Evolutionary conservation across 1,140 invertebrate genomes (phyloP), one percentile per base, ranked within the genome.

Genomic region (Octopus bimaculoides): DNA sequence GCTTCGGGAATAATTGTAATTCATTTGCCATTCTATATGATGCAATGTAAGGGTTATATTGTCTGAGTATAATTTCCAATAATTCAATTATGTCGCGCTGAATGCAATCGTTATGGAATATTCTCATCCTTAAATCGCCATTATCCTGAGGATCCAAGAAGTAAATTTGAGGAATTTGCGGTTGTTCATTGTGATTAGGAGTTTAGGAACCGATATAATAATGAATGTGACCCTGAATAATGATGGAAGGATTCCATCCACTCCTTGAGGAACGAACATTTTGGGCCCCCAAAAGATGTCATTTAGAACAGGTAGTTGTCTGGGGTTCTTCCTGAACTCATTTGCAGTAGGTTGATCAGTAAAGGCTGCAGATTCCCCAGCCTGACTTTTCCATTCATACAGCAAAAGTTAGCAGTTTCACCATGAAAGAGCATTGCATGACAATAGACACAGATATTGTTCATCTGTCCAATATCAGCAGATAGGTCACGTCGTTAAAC

Each of bases 381-480:
- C 12, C n/a, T 66, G 12, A 66, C 61, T 66, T 66, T 66, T 14
- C 61, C 61, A n/a, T 66, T 66, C 61, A 3, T 66, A n/a, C 61
- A 66, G 61, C 61, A 66, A 66, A 66, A n/a, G 61, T 66, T 66
- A n/a, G 61, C 61, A 9, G 61, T 66, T 66, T 66, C 61, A 10
- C 61, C 61, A 66, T 12, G n/a, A n/a, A 66, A 66, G 3, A 14
- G 3, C 12, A 14, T 14, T n/a, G 12, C 61, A 14, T n/a, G 61
- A 3, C 61, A 66, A n/a, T 66, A n/a, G n/a, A n/a, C 12, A n/a
- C 61, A 66, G n/a, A 66, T n/a, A 1, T 66, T 66, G 61, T 12
- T 66, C 61, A 66, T 66, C 3, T 66, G 12, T 14, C 61, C 61
- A 66, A 66, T 3, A 66, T 66, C 61, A 66, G 61, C 12, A 66